phyloP scores from a whole-genome alignment of 2,888 invertebrate genomes.

The Amitus sp. region DNA sequence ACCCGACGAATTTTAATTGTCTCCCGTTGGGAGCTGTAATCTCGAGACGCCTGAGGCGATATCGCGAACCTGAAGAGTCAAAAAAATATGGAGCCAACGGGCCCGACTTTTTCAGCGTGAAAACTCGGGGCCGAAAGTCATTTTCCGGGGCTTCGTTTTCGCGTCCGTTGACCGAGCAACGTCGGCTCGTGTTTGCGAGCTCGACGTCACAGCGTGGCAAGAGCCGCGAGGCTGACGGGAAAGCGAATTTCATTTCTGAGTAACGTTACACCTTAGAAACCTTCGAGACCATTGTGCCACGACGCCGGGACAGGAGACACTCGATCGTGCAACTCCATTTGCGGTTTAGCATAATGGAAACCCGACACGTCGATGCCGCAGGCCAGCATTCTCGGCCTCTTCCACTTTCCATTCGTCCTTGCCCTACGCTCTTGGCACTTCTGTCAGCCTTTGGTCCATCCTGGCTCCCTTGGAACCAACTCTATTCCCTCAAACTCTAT shows the following conservation, averaged over 20 bases:
- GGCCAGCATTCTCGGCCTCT: constrained; percentile 41
- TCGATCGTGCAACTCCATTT: constrained; percentile 66
- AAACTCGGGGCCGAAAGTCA: constrained; percentile 30
- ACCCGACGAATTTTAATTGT: too few species aligned
- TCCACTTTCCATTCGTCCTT: constrained; percentile 11
- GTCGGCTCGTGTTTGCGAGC: constrained; percentile 34
- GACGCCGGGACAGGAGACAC: constrained; percentile 57
- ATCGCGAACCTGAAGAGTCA: too few species aligned
- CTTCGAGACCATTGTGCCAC: constrained; percentile 56
- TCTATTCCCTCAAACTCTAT: constrained; percentile 25
- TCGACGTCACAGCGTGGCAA: constrained; percentile 33
- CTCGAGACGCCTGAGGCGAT: too few species aligned
- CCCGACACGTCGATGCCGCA: constrained; percentile 57
- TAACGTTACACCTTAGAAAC: constrained; percentile 64
- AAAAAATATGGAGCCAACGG: too few species aligned
- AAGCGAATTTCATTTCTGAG: constrained; percentile 62
- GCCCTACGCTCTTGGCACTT: constrained; percentile 12
- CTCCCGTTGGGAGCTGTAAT: too few species aligned
- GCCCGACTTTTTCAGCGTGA: constrained; percentile 26
- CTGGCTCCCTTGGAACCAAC: constrained; percentile 15
- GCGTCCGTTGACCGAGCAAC: constrained; percentile 35
- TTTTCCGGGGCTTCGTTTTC: constrained; percentile 32
- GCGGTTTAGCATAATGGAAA: constrained; percentile 66
- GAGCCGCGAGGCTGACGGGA: constrained; percentile 32
- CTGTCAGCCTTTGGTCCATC: constrained; percentile 20